phyloP scores from a whole-genome alignment of 2,888 invertebrate species.

The Bellardia bayeri region DNA sequence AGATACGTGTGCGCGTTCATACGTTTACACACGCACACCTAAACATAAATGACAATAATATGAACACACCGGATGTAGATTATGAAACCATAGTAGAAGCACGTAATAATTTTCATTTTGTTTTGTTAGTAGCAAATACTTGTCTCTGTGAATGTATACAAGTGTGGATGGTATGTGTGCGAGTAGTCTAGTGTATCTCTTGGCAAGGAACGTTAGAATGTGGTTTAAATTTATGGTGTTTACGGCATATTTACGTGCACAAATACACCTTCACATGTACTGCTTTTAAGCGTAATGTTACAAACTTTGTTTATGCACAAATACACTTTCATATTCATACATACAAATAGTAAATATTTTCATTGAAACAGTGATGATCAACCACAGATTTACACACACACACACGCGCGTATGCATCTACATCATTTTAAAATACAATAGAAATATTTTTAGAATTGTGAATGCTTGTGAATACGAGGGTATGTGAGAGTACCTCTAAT shows the following conservation, averaged over 20 bases:
- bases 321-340: neutral
- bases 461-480: neutral
- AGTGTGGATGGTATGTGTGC: slow-evolving; percentile 21
- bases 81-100: slow-evolving; percentile 56
- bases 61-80: slow-evolving; percentile 63
- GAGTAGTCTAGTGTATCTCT: neutral
- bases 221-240: slow-evolving; percentile 62
- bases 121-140: slow-evolving; percentile 19
- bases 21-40: neutral
- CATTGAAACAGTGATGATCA: slow-evolving; percentile 27
- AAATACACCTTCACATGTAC: neutral
- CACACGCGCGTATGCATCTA: neutral
- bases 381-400: neutral
- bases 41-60: slow-evolving; percentile 8
- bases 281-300: neutral
- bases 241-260: slow-evolving; percentile 54
- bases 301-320: slow-evolving; percentile 1
- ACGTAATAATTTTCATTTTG: slow-evolving; percentile 62
- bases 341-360: neutral
- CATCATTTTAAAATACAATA: slow-evolving; percentile 33
- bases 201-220: slow-evolving; percentile 57
- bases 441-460: slow-evolving; percentile 31
- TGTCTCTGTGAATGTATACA: neutral
- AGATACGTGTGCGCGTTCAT: neutral
- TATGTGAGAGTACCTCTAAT: slow-evolving; percentile 6